Percentiles rank a stretch among this genome's conserved stretches.
Evolutionary conservation across 2,113 vertebrate genomes (phyloP).

Genomic region (Pachycephala philippinensis): DNA sequence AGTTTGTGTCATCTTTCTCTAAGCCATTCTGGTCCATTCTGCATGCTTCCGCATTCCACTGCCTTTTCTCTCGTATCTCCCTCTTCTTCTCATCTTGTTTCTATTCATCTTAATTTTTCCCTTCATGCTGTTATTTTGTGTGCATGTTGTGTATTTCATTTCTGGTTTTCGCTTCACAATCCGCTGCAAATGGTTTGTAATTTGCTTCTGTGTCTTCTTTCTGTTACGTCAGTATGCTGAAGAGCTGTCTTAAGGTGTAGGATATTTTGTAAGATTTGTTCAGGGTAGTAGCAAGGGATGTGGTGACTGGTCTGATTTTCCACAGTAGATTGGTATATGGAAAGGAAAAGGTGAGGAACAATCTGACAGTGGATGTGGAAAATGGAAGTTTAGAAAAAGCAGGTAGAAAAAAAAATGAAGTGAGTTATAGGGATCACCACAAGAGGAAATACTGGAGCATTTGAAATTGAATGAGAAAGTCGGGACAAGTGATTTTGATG

Average conservation of each 20-base stretch:
- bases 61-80: not conserved
- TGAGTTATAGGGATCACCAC: not conserved
- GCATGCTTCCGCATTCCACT: not conserved
- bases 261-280: not conserved
- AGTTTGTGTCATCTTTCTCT: not conserved
- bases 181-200: not conserved
- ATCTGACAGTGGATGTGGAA: not conserved
- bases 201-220: not conserved
- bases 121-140: not conserved
- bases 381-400: not conserved
- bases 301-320: not conserved
- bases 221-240: not conserved
- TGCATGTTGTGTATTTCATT: not conserved
- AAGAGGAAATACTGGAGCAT: not conserved
- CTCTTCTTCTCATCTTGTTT: not conserved
- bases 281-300: fast-evolving
- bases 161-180: not conserved
- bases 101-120: not conserved
- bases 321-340: not conserved
- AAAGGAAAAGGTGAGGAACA: not conserved
- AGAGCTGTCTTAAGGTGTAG: not conserved
- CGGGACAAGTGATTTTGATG: not conserved
- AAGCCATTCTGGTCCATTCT: not conserved
- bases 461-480: not conserved
- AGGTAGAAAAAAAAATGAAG: not conserved